Evolutionary conservation across 2,797 vertebrate species (phyloP).

Genomic region (Emydoidea blandingii): DNA sequence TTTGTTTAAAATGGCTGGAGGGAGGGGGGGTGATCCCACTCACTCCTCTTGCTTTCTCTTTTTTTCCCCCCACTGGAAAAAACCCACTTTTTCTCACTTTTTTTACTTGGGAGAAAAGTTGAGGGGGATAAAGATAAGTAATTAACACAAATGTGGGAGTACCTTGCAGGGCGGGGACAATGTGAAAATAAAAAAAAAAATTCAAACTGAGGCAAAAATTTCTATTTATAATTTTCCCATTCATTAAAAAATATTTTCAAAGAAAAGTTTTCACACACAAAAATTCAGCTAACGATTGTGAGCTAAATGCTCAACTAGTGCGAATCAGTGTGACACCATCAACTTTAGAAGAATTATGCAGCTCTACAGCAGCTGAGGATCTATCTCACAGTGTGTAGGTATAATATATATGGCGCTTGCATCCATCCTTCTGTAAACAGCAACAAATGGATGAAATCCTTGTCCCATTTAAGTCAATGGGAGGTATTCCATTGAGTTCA

Average conservation of each 20-base stretch:
- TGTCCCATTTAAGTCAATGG: not conserved
- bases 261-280: not conserved
- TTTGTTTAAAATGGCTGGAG: not conserved
- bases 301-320: not conserved
- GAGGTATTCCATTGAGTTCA: not conserved
- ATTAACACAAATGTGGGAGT: not conserved
- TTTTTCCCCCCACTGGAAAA: not conserved
- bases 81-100: not conserved
- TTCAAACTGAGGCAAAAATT: not conserved
- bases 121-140: not conserved
- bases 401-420: not conserved
- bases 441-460: not conserved
- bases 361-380: not conserved
- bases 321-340: not conserved
- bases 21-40: not conserved
- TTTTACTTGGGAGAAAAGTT: not conserved
- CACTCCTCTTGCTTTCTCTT: not conserved
- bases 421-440: not conserved
- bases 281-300: not conserved
- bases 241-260: not conserved
- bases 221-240: not conserved
- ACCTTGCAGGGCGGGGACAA: not conserved
- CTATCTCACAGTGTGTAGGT: not conserved
- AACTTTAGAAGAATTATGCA: not conserved
- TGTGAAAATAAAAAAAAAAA: not conserved